Base-by-base conservation (phyloP, 2,113 vertebrate genomes). In the Xyliphius kryptos region DNA sequence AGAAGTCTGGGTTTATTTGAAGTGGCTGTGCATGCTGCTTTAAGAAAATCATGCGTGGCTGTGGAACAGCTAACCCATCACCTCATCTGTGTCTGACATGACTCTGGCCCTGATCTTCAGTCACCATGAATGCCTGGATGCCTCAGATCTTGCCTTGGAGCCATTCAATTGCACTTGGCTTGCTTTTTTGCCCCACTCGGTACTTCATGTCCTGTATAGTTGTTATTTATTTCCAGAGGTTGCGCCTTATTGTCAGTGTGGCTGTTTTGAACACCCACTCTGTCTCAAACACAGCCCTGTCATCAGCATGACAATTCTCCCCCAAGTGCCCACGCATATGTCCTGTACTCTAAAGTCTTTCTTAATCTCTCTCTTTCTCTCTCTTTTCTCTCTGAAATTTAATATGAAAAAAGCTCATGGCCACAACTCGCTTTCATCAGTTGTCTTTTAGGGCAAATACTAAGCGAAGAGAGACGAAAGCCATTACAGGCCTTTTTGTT, bases 401-500 rank as follows among this genome's bases (percentile, higher is more conserved):
- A 84, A 84, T 56, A 80, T 83, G 41, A 87, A 87, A 75, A 40
- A 77, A 76, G 71, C 66, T 70, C 73, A 87, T 82, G 77, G 80
- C 85, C 80, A 81, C 75, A 74, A 80, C 80, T 65, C 76, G 86
- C 85, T 90, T 88, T 89, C 87, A 88, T 86, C 83, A 70, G 81
- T 73, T 72, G 66, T 81, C 78, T 83, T 82, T 87, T 68, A 67
- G 81, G 81, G 84, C 66, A 89, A 86, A 78, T 76, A 76, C 80
- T 67, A 14, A 73, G 82, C 82, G 79, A 54, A 85, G 71, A 81
- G 51, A 81, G 56, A 52, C 46, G 43, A 51, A 67, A 82, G 78
- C 81, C 80, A 85, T 89, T 87, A 85, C 78, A 79, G 82, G 81
- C 74, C 75, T 71, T 70, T 85, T 89, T 90, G 87, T 94, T 92